A percentile compares a stretch with the other conserved stretches of the same genome.
Conservation (phyloP, 2,797 vertebrate species). For the Bufotes viridis region DNA sequence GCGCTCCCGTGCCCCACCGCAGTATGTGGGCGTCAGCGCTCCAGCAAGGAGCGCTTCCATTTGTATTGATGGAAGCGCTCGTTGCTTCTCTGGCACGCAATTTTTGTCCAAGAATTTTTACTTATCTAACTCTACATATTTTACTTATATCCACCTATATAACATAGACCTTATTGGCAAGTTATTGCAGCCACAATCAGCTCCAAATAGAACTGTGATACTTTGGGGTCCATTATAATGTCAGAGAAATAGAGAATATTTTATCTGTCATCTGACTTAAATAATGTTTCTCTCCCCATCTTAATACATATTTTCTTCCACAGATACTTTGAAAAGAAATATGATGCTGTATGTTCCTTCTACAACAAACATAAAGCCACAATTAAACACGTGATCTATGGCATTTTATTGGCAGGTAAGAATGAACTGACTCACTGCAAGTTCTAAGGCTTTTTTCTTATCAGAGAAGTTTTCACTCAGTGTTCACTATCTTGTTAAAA, state of each 20-base stretch:
- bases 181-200: not conserved
- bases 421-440: not conserved
- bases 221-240: too few relatives aligned
- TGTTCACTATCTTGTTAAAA: too few relatives aligned
- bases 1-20: too few relatives aligned
- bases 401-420: constrained; percentile 74
- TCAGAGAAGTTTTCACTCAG: not conserved
- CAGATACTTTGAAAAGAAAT: constrained; percentile 73
- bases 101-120: too few relatives aligned
- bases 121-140: too few relatives aligned
- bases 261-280: not conserved
- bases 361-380: constrained; percentile 70
- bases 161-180: not conserved
- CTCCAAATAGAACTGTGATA: not conserved
- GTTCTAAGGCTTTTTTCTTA: not conserved
- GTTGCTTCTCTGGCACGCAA: too few relatives aligned
- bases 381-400: constrained; percentile 65
- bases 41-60: too few relatives aligned
- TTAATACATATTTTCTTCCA: constrained; percentile 54
- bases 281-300: constrained; percentile 12
- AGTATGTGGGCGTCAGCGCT: too few relatives aligned
- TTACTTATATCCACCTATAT: too few relatives aligned
- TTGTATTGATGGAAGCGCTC: too few relatives aligned
- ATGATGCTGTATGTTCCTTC: constrained; percentile 67
- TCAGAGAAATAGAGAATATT: not conserved